Evolutionary conservation across 2,113 vertebrate genomes (phyloP), one percentile per base, ranked within the genome.

Genomic region (Emydura subglobosa): DNA sequence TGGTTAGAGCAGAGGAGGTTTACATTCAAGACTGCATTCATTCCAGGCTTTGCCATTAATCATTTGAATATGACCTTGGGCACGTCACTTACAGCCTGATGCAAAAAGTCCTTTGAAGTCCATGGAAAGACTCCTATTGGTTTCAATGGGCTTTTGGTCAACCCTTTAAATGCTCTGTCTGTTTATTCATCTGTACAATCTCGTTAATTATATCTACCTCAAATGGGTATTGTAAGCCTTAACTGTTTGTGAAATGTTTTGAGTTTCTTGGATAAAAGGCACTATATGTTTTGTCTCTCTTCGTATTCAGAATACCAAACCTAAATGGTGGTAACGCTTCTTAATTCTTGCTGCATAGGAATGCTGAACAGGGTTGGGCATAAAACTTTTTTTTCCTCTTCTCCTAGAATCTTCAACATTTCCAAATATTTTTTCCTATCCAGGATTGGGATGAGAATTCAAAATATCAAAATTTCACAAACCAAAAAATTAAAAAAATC

Each of bases 341-440:
- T 1, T 0, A 5, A 24, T 27, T 47, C 24, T 10, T 5, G 44
- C 27, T 10, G 3, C 24, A 19, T 5, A 78, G 34, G 7, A 79
- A 44, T 44, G 11, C 3, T 22, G 7, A 68, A 4, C 21, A 47
- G 47, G 47, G 47, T 47, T 47, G 47, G 47, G 47, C 47, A 47
- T 47, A 8, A 47, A 47, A 47, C 47, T 47, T 47, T 47, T 47
- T 47, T 47, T 47, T 47, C 8, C 4, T 47, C 47, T 47, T 47
- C 47, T 47, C 5, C 47, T 47, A 47, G 47, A 47, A 47, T 47
- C 47, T 47, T 47, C 47, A 47, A 47, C 47, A 47, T 47, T 47
- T 47, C 47, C 5, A 47, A 47, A 5, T 47, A 47, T 47, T 47
- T 47, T 47, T 47, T 47, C 47, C 47, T 47, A 47, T 47, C 47